phyloP scores from a whole-genome alignment of 1,140 invertebrate genomes.

The Coenobita brevimanus region DNA sequence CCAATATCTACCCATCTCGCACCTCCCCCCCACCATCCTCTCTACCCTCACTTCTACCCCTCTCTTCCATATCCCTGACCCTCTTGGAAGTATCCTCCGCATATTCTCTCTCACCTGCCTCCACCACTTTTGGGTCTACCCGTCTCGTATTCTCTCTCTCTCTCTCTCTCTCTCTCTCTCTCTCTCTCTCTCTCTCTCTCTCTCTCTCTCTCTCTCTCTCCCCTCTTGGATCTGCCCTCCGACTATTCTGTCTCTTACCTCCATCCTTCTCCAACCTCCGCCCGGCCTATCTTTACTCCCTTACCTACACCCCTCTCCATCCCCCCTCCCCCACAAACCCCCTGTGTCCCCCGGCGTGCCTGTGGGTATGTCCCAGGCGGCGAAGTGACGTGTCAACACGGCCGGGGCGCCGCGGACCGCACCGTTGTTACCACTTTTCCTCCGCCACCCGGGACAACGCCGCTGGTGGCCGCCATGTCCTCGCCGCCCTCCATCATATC shows the following conservation, averaged over 20 bases:
- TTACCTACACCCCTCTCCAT: background rate
- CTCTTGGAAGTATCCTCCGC: background rate
- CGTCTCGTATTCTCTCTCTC: background rate
- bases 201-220: constrained; percentile 7
- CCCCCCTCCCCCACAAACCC: background rate
- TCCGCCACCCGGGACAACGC: no score
- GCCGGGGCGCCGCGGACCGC: no score
- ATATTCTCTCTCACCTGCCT: background rate
- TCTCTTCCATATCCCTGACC: background rate
- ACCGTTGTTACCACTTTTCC: no score
- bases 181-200: background rate
- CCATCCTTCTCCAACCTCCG: background rate
- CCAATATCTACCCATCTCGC: background rate
- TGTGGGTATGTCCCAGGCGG: no score
- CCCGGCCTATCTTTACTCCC: background rate
- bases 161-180: constrained; percentile 3
- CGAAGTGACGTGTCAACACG: no score
- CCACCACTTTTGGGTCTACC: background rate
- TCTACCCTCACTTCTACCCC: background rate
- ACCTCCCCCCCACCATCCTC: background rate
- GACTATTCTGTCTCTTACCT: background rate
- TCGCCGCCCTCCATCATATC: background rate
- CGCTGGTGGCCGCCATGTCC: background rate
- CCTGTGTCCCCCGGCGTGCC: no score
- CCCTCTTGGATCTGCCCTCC: background rate